phyloP scores from a whole-genome alignment of 2,797 vertebrate species.

The Erethizon dorsatum region DNA sequence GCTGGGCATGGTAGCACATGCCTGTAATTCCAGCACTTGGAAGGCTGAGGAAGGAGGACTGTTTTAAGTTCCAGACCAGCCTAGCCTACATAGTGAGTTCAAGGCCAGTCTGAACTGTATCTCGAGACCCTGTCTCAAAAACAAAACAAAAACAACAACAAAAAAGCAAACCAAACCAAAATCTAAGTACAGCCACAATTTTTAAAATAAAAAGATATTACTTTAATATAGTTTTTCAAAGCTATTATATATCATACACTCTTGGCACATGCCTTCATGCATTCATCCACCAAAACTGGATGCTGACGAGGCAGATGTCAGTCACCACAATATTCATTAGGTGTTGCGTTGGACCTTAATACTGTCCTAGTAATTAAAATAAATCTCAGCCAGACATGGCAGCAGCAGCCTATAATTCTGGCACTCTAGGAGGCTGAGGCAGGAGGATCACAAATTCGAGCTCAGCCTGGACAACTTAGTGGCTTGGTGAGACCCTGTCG shows the following conservation, averaged over 20 bases:
- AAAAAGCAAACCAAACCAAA: background rate
- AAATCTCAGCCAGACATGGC: background rate
- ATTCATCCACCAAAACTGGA: background rate
- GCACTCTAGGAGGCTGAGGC: background rate
- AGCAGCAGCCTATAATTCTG: background rate
- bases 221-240: background rate
- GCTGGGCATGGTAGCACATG: background rate
- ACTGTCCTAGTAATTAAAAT: background rate
- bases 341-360: background rate
- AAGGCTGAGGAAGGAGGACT: background rate
- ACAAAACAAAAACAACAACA: background rate
- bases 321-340: background rate
- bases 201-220: constrained; percentile 14
- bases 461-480: background rate
- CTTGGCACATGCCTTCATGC: background rate
- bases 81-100: background rate
- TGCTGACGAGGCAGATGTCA: background rate
- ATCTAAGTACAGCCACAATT: background rate
- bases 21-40: background rate
- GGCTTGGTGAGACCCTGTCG: background rate
- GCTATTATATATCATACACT: background rate
- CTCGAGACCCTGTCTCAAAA: background rate
- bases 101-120: background rate
- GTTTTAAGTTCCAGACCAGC: background rate
- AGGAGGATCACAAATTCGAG: background rate